Base-by-base conservation (phyloP, 2,888 invertebrate species). In the Epinotia brunnichana region DNA sequence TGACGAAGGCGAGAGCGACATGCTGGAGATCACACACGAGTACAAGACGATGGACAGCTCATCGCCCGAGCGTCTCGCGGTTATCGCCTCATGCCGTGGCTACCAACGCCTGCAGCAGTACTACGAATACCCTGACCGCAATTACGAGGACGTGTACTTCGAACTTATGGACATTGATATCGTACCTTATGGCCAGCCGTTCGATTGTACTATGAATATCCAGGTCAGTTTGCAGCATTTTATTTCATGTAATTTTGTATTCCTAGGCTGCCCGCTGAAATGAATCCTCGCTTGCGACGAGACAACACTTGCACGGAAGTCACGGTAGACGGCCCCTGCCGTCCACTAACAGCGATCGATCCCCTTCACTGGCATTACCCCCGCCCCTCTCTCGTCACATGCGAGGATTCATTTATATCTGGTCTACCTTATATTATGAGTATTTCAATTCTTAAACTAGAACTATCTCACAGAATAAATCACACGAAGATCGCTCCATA, bases 71-170 rank as follows among this genome's bases (percentile, higher is more conserved):
- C 92, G 96, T 15, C 87, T 95, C 61, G 94, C 95, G 0, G 94
- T 96, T 7, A 94, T 95, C 77, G 95, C 95, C 75, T 96, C 96
- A 0, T 95, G 95, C 75, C 94, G 95, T 63, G 95, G 95, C 17
- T 94, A 94, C 70, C 94, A 94, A 74, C 93, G 94, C 74, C 91
- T 95, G 76, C 95, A 95, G 82, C 94, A 94, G 79, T 94, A 94
- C 78, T 95, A 95, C 80, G 94, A 95, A 77, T 93, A 94, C 76
- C 94, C 94, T 11, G 92, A 94, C 68, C 94, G 94, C 79, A 94
- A 92, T 74, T 90, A 87, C 73, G 95, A 95, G 80, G 96, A 96
- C 79, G 95, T 96, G 4, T 91, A 85, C 80, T 95, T 95, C 79
- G 95, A 95, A 78, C 90, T 96, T 68, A 94, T 95, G 82, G 95